Evolutionary conservation across 2,888 invertebrate species (phyloP).

Genomic region (Pyrochroa serraticornis): DNA sequence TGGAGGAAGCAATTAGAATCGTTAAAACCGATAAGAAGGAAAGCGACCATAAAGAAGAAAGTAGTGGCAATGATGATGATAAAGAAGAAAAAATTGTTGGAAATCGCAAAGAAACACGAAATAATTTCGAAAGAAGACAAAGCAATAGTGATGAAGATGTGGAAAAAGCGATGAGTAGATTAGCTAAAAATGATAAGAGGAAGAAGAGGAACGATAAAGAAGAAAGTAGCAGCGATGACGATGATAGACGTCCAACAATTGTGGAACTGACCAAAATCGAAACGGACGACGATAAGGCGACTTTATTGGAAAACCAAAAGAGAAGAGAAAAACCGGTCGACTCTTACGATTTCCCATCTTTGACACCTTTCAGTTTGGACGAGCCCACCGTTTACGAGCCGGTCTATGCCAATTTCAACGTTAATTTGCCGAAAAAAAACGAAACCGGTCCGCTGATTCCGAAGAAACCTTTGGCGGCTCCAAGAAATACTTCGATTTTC

Average conservation of each 20-base stretch:
- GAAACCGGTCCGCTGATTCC: not conserved
- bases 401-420: constrained; percentile 34
- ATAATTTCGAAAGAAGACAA: not conserved
- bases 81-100: no score
- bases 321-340: not conserved
- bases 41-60: not conserved
- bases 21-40: not conserved
- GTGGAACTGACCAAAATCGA: constrained; percentile 32
- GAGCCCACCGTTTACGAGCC: constrained; percentile 33
- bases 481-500: not conserved
- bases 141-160: not conserved
- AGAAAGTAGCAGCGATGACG: constrained; percentile 7
- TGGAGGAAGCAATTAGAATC: not conserved
- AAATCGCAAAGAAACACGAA: not conserved
- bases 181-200: not conserved
- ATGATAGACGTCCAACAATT: constrained; percentile 43
- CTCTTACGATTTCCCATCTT: constrained; percentile 1
- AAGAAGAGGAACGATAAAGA: not conserved
- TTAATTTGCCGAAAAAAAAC: constrained; percentile 3
- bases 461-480: constrained; percentile 1
- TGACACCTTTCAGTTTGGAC: constrained; percentile 18
- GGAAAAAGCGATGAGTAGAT: not conserved
- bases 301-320: not conserved
- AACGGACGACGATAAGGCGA: no score
- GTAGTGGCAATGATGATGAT: no score